phyloP scores from a whole-genome alignment of 2,113 vertebrate species.

The Australoheros scitulus region DNA sequence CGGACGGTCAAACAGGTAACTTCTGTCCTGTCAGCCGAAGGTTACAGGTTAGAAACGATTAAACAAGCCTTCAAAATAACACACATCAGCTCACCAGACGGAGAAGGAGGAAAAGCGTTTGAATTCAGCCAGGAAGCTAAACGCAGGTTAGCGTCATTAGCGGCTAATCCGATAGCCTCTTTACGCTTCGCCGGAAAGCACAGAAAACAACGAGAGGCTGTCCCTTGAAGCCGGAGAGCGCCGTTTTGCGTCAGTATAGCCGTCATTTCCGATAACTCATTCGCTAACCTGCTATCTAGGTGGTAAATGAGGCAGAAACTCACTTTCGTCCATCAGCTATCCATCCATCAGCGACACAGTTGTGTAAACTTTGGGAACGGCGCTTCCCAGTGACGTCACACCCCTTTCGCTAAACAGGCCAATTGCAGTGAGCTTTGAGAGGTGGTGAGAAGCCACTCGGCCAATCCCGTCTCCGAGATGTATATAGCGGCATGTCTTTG shows the following conservation, averaged over 20 bases:
- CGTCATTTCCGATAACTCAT: background rate
- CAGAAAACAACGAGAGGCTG: background rate
- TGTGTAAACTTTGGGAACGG: conserved; percentile 57
- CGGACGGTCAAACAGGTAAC: background rate
- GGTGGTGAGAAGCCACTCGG: conserved; percentile 24
- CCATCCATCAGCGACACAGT: conserved; percentile 42
- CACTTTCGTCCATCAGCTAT: conserved; percentile 58
- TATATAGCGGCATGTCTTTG: background rate
- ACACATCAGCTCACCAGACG: background rate
- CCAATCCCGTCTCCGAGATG: conserved; percentile 43
- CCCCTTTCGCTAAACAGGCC: conserved; percentile 9
- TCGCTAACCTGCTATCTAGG: conserved; percentile 34
- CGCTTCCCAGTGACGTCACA: conserved; percentile 74
- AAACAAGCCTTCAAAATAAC: background rate
- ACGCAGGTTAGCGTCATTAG: conserved; percentile 17
- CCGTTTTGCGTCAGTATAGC: background rate
- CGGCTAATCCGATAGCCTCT: conserved; percentile 21
- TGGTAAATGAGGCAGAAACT: conserved; percentile 6
- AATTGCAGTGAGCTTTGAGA: conserved; percentile 42
- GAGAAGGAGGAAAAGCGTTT: rapidly evolving
- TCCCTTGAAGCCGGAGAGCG: background rate
- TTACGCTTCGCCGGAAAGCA: background rate
- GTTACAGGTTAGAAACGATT: background rate
- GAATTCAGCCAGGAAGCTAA: background rate
- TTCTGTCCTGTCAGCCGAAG: background rate